These are phyloP conservation scores for Thomomys bottae DNA, from an alignment of 2,113 vertebrate species.

Conservation along the genomic window DNA sequence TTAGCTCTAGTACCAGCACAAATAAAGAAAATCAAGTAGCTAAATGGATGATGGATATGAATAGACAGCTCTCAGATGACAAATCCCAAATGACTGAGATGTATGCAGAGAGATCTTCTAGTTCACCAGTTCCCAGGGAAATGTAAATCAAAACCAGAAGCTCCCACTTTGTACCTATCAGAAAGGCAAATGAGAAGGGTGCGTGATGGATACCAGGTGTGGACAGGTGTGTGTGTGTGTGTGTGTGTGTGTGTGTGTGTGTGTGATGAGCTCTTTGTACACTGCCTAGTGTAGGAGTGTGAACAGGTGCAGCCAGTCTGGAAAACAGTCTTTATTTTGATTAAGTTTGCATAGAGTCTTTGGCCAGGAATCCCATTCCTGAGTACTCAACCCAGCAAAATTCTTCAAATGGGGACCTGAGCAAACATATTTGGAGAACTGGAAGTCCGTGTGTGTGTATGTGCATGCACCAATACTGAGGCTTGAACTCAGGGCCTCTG, in stretches of 20 bases:
- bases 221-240: conserved; percentile 29
- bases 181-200: conserved; percentile 63
- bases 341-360: conserved; percentile 36
- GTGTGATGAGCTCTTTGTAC: background rate
- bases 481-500: no score
- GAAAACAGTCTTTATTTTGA: conserved; percentile 60
- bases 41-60: background rate
- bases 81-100: background rate
- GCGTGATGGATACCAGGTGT: conserved; percentile 34
- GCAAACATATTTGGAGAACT: background rate
- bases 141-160: conserved; percentile 10
- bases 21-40: background rate
- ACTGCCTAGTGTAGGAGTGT: conserved; percentile 38
- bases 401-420: background rate
- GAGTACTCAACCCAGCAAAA: background rate
- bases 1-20: no score
- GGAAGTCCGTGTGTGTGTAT: background rate
- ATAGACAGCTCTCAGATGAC: background rate
- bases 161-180: conserved; percentile 8
- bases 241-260: conserved; percentile 25
- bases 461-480: no score
- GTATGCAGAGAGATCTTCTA: background rate
- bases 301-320: conserved; percentile 63
- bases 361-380: background rate
- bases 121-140: background rate